Conservation (phyloP, 2,797 vertebrate genomes). For the Picus viridis region DNA sequence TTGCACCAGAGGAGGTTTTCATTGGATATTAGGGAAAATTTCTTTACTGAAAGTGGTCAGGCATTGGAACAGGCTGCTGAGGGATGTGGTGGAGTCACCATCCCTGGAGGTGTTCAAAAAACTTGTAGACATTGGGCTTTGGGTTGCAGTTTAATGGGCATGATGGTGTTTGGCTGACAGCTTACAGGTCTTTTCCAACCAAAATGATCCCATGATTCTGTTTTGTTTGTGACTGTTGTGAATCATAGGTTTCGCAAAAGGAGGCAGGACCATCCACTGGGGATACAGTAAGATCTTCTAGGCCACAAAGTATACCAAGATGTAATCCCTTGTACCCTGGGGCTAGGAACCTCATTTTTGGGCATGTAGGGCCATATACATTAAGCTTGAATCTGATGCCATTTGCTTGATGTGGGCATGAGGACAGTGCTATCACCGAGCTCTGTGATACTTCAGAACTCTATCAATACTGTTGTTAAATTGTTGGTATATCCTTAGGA, state of each 20-base stretch:
- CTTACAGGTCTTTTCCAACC: too few relatives aligned
- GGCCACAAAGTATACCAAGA: not conserved
- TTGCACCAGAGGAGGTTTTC: too few relatives aligned
- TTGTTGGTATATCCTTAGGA: not conserved
- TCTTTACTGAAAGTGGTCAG: too few relatives aligned
- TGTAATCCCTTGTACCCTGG: not conserved
- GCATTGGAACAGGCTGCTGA: too few relatives aligned
- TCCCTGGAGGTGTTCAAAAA: too few relatives aligned
- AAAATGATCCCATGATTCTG: too few relatives aligned
- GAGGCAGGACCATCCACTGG: not conserved
- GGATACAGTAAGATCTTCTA: not conserved
- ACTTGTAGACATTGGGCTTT: too few relatives aligned
- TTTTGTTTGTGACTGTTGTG: not conserved
- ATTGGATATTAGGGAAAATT: too few relatives aligned
- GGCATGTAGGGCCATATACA: not conserved
- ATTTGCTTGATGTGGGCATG: not conserved
- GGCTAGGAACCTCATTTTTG: not conserved
- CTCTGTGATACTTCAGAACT: not conserved
- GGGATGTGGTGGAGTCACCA: too few relatives aligned
- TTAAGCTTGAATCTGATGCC: not conserved
- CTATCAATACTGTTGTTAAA: not conserved
- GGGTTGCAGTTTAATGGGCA: too few relatives aligned
- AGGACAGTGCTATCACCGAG: not conserved
- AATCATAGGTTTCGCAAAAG: not conserved
- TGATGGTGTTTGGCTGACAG: too few relatives aligned